Evolutionary conservation across 1,140 invertebrate genomes (phyloP).

Genomic region (Sogatella furcifera): DNA sequence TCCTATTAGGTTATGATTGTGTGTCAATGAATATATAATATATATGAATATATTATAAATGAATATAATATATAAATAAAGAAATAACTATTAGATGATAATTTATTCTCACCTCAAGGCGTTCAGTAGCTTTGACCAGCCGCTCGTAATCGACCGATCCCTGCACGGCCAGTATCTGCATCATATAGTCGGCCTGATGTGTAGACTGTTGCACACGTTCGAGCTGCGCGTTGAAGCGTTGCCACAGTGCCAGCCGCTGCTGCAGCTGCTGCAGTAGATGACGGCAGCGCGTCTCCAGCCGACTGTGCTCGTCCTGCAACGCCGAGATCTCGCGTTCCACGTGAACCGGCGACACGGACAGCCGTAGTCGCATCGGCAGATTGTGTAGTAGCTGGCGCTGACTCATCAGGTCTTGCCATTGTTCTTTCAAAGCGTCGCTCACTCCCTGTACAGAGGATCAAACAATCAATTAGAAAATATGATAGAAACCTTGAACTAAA

Average conservation of each 20-base stretch:
- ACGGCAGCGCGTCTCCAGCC: conserved; percentile 53
- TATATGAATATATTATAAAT: no score
- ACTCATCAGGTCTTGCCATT: conserved; percentile 65
- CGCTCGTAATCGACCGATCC: conserved; percentile 71
- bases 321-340: conserved; percentile 62
- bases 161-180: conserved; percentile 66
- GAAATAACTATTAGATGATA: not conserved
- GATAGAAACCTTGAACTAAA: no score
- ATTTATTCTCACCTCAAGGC: conserved; percentile 16
- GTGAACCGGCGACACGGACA: conserved; percentile 59
- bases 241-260: conserved; percentile 54
- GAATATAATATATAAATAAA: no score
- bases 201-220: conserved; percentile 67
- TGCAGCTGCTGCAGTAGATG: conserved; percentile 50
- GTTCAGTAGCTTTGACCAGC: conserved; percentile 33
- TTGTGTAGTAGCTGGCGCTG: conserved; percentile 62
- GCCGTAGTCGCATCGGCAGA: conserved; percentile 53
- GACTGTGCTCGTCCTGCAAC: conserved; percentile 57
- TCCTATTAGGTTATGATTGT: no score
- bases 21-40: no score
- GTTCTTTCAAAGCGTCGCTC: conserved; percentile 46
- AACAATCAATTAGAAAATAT: not conserved
- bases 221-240: conserved; percentile 54
- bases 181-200: conserved; percentile 74
- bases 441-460: conserved; percentile 34